Conservation (phyloP, 2,888 invertebrate genomes). For the Drosophila monieri region DNA sequence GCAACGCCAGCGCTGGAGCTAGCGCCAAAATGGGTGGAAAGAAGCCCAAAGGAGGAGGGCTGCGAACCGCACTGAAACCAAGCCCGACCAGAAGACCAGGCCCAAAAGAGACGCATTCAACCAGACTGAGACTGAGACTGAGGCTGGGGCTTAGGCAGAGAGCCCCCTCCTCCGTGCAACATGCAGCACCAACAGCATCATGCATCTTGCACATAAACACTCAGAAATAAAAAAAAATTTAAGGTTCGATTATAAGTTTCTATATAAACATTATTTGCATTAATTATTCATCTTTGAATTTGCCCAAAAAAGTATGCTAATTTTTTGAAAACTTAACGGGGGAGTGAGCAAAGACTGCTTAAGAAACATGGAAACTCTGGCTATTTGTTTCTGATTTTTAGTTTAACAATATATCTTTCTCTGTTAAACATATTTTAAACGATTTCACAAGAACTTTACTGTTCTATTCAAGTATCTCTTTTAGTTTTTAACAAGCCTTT, state of each 20-base stretch:
- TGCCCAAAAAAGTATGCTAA: not conserved
- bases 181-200: constrained; percentile 33
- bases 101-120: constrained; percentile 34
- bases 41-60: constrained; percentile 26
- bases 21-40: constrained; percentile 32
- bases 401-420: too few species aligned
- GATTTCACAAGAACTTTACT: too few species aligned
- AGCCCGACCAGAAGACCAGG: constrained; percentile 24
- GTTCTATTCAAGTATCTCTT: not conserved
- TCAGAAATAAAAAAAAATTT: not conserved
- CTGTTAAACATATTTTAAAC: too few species aligned
- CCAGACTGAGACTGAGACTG: constrained; percentile 30
- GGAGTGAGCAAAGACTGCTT: not conserved
- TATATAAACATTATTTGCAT: not conserved
- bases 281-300: not conserved
- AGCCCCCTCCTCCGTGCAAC: constrained; percentile 21
- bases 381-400: too few species aligned
- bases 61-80: constrained; percentile 58
- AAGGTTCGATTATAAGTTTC: not conserved
- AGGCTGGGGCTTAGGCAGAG: constrained; percentile 14
- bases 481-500: too few species aligned
- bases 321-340: not conserved
- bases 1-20: constrained; percentile 42
- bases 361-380: too few species aligned
- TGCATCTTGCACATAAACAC: not conserved